These are phyloP conservation scores for Ceryle rudis DNA, from an alignment of 2,797 vertebrate genomes.

Conservation along the genomic window DNA sequence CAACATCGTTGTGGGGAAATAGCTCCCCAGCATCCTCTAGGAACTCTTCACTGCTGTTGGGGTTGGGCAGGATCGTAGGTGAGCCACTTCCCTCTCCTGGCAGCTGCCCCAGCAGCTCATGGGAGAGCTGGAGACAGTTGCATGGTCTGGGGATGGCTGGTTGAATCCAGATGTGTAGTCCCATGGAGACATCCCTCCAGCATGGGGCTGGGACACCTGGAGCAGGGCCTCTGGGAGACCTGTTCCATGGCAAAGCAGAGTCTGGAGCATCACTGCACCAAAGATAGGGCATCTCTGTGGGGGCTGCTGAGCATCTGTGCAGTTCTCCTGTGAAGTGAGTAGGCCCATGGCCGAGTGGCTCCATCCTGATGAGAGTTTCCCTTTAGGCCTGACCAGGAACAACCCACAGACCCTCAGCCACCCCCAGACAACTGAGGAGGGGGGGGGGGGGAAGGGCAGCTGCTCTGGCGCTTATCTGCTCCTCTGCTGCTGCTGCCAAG, in stretches of 20 bases:
- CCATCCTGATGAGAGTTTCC: not conserved
- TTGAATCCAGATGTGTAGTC: not conserved
- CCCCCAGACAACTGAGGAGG: not conserved
- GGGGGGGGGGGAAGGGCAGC: not conserved
- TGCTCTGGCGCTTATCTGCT: accelerated
- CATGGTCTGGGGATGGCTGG: accelerated
- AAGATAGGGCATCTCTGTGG: not conserved
- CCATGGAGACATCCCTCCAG: not conserved
- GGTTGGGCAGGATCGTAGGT: not conserved
- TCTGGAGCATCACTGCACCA: not conserved
- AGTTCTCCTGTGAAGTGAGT: not conserved
- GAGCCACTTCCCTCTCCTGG: not conserved
- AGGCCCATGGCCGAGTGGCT: not conserved
- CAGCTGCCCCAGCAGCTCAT: not conserved
- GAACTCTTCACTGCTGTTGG: not conserved
- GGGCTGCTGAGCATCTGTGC: not conserved
- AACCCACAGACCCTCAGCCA: not conserved
- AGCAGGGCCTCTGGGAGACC: not conserved
- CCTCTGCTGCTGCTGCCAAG: not conserved
- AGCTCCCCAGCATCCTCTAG: not conserved
- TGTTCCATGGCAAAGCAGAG: accelerated
- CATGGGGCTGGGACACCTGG: not conserved
- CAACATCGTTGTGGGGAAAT: not conserved
- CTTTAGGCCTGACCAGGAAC: not conserved
- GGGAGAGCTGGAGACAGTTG: not conserved